A percentile compares a stretch with the other conserved stretches of the same genome.
phyloP scores from a whole-genome alignment of 1,140 invertebrate species.

The Anadara kagoshimensis region DNA sequence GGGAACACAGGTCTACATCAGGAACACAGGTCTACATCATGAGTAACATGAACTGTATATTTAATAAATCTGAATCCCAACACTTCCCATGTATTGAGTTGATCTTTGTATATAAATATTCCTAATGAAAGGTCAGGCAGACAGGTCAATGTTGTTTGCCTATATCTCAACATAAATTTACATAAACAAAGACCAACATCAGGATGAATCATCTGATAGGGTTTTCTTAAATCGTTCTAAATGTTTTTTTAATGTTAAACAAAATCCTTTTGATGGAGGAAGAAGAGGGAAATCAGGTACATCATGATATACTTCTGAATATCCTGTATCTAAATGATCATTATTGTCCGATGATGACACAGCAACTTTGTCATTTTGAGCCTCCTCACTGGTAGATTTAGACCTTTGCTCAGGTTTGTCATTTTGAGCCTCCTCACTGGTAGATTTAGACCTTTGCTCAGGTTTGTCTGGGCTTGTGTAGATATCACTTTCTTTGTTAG shows the following conservation, averaged over 20 bases:
- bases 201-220: too few species aligned
- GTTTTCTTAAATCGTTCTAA: constrained; percentile 50
- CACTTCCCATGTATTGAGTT: too few species aligned
- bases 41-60: too few species aligned
- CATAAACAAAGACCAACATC: too few species aligned
- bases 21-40: too few species aligned
- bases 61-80: too few species aligned
- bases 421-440: background rate
- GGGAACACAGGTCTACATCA: too few species aligned
- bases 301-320: background rate
- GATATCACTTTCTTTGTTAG: background rate
- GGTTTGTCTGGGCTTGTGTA: background rate
- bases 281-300: constrained; percentile 83
- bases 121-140: too few species aligned
- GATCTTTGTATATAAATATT: too few species aligned
- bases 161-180: too few species aligned
- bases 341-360: background rate
- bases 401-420: background rate
- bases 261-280: constrained; percentile 93
- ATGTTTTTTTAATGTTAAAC: constrained; percentile 82
- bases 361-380: background rate
- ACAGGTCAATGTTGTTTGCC: too few species aligned
- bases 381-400: background rate
- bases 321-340: constrained; percentile 3
- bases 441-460: background rate